phyloP scores from a whole-genome alignment of 2,113 vertebrate species.

The Pomatorhinus ruficollis region DNA sequence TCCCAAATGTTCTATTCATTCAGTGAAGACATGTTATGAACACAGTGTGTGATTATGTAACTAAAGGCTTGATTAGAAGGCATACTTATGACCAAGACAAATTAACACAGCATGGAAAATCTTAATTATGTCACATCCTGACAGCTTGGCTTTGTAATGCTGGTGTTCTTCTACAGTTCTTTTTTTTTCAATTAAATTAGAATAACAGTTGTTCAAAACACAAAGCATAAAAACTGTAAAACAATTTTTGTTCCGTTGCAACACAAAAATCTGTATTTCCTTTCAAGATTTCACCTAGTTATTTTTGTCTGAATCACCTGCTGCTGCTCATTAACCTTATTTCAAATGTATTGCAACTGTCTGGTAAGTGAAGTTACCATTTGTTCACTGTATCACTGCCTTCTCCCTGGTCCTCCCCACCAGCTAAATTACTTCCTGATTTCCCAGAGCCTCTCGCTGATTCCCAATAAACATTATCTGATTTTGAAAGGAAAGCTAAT shows the following conservation, averaged over 20 bases:
- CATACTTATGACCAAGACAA: background rate
- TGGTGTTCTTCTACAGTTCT: background rate
- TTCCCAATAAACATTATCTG: background rate
- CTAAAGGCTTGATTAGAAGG: background rate
- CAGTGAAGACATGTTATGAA: background rate
- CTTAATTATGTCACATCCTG: background rate
- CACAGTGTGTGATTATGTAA: background rate
- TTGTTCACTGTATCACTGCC: background rate
- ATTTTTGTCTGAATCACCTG: background rate
- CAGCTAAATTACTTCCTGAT: background rate
- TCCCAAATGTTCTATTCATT: background rate
- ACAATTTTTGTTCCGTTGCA: background rate
- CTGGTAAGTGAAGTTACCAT: background rate
- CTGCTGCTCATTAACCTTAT: background rate
- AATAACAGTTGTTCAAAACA: background rate
- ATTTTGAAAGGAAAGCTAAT: conserved; percentile 4
- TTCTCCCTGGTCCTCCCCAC: background rate
- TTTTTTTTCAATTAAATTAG: background rate
- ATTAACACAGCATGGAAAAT: background rate
- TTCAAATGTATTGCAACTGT: background rate
- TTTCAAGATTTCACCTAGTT: background rate
- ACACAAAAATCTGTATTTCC: background rate
- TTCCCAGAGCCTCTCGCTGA: background rate
- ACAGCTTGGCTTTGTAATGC: background rate
- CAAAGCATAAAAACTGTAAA: background rate